Evolutionary conservation across 2,888 invertebrate species (phyloP).

Genomic region (Copidosoma aretas): DNA sequence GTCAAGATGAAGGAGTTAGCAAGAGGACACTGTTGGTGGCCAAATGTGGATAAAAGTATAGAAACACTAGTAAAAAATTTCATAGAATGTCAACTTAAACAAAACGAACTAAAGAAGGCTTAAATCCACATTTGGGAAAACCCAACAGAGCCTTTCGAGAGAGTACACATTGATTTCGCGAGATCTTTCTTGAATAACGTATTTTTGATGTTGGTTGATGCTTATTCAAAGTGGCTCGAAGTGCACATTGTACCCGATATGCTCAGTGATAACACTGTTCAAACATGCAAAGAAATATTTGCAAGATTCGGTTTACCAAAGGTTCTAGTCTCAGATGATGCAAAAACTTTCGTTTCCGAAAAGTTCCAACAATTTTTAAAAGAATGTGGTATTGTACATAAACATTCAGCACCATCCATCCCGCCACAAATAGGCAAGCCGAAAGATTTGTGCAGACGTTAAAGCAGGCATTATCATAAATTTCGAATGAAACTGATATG

Average conservation of each 20-base stretch:
- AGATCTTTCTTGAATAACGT: conserved; percentile 34
- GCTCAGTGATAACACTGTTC: conserved; percentile 20
- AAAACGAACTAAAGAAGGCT: conserved; percentile 33
- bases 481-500: neutral
- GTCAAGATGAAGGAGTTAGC: conserved; percentile 46
- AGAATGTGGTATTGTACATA: conserved; percentile 17
- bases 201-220: conserved; percentile 41
- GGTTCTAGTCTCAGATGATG: conserved; percentile 40
- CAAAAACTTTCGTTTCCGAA: conserved; percentile 35
- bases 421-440: conserved; percentile 32
- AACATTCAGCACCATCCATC: conserved; percentile 31
- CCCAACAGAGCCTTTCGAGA: conserved; percentile 37
- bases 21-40: conserved; percentile 44
- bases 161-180: conserved; percentile 40
- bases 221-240: conserved; percentile 34
- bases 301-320: conserved; percentile 37
- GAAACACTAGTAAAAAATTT: conserved; percentile 29
- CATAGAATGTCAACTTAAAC: conserved; percentile 22
- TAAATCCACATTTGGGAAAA: conserved; percentile 34
- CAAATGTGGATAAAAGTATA: conserved; percentile 39
- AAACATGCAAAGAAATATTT: conserved; percentile 35
- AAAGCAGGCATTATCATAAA: conserved; percentile 18
- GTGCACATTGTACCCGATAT: conserved; percentile 35
- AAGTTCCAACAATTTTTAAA: neutral
- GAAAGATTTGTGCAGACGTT: conserved; percentile 32